A percentile compares a stretch with the other conserved stretches of the same genome.
Conservation (phyloP, 2,797 vertebrate genomes). For the Fratercula arctica region DNA sequence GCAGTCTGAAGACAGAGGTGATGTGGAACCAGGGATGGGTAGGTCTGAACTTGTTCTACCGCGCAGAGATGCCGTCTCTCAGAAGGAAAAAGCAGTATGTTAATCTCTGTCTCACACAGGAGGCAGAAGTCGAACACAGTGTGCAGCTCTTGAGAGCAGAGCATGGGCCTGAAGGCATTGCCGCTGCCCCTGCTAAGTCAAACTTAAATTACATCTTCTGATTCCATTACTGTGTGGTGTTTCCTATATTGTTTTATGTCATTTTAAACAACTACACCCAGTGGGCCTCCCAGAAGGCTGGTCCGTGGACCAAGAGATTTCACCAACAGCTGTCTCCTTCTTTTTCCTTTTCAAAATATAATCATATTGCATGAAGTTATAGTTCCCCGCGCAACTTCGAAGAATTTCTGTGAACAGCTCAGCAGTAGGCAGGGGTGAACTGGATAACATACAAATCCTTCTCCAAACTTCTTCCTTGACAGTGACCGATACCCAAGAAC, state of each 20-base stretch:
- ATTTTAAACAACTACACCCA: not conserved
- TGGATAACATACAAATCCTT: not conserved
- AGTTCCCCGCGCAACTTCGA: not conserved
- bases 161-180: not conserved
- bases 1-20: not conserved
- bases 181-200: not conserved
- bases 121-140: not conserved
- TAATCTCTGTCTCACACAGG: not conserved
- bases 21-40: not conserved
- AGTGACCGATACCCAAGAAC: not conserved
- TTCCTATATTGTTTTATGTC: not conserved
- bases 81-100: not conserved
- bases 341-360: not conserved
- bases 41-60: not conserved
- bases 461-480: not conserved
- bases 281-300: not conserved
- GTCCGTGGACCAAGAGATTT: not conserved
- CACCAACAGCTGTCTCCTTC: not conserved
- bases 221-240: not conserved
- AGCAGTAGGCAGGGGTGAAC: not conserved
- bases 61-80: not conserved
- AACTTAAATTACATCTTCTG: not conserved
- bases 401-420: not conserved
- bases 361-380: not conserved
- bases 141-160: not conserved